phyloP scores from a whole-genome alignment of 92 coral and sea anemone species.

The Isaurus tuberculatus region DNA sequence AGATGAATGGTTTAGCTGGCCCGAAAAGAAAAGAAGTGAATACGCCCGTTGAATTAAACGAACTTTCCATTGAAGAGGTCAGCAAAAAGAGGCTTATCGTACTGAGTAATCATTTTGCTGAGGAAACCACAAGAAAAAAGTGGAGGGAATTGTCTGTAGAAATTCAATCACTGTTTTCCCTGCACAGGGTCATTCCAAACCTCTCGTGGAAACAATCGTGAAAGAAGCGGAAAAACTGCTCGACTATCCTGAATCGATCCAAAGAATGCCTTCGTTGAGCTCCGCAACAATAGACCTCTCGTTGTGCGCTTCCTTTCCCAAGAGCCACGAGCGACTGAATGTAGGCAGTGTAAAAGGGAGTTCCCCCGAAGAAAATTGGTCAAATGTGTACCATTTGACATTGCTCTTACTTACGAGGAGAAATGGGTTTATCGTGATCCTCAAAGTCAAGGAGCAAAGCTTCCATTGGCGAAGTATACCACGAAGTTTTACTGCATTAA shows the following conservation, averaged over 20 bases:
- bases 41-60: constrained; percentile 36
- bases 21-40: constrained; percentile 34
- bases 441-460: constrained; percentile 47
- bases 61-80: constrained; percentile 53
- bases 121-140: not conserved
- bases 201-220: constrained; percentile 31
- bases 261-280: not conserved
- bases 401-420: constrained; percentile 57
- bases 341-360: constrained; percentile 59
- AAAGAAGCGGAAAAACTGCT: constrained; percentile 14
- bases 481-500: constrained; percentile 61
- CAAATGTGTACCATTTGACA: constrained; percentile 36
- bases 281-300: constrained; percentile 48
- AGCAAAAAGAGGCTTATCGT: constrained; percentile 36
- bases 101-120: constrained; percentile 5
- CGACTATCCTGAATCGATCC: not conserved
- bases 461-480: constrained; percentile 45
- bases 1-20: constrained; percentile 62
- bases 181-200: constrained; percentile 20
- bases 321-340: constrained; percentile 46
- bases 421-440: constrained; percentile 66
- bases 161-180: constrained; percentile 22
- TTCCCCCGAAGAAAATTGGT: constrained; percentile 54
- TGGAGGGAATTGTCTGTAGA: constrained; percentile 48
- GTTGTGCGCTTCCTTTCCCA: constrained; percentile 49